phyloP scores from a whole-genome alignment of 2,888 invertebrate species.

The Spodoptera littoralis region DNA sequence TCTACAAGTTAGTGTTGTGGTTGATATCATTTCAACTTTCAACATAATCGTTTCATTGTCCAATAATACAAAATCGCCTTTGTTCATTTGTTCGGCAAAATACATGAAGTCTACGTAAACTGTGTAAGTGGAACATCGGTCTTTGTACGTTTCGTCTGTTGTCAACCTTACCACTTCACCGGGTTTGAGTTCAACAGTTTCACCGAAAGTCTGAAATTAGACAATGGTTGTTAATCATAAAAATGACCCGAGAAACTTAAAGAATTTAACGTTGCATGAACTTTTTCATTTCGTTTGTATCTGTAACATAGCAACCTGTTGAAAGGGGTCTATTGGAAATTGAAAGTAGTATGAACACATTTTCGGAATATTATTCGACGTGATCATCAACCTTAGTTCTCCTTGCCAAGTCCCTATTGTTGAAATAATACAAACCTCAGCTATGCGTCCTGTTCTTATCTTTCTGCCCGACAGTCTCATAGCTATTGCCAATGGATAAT shows the following conservation, averaged over 20 bases:
- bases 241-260: too few species aligned
- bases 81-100: constrained; percentile 83
- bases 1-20: constrained; percentile 79
- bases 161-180: constrained; percentile 86
- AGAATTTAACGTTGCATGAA: too few species aligned
- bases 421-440: constrained; percentile 88
- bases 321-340: too few species aligned
- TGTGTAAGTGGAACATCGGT: constrained; percentile 86
- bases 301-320: too few species aligned
- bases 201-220: constrained; percentile 73
- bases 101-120: constrained; percentile 88
- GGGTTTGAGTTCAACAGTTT: constrained; percentile 74
- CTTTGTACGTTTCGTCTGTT: constrained; percentile 87
- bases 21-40: constrained; percentile 89
- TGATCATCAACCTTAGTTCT: too few species aligned
- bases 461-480: constrained; percentile 96
- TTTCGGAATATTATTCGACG: too few species aligned
- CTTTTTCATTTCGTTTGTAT: too few species aligned
- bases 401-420: neutral
- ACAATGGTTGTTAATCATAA: neutral
- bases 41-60: constrained; percentile 93
- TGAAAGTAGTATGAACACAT: too few species aligned
- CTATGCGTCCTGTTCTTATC: constrained; percentile 95
- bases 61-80: constrained; percentile 82
- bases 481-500: constrained; percentile 94